These are phyloP conservation scores for Xiphophorus couchianus DNA, from an alignment of 2,113 vertebrate species.

Conservation along the genomic window DNA sequence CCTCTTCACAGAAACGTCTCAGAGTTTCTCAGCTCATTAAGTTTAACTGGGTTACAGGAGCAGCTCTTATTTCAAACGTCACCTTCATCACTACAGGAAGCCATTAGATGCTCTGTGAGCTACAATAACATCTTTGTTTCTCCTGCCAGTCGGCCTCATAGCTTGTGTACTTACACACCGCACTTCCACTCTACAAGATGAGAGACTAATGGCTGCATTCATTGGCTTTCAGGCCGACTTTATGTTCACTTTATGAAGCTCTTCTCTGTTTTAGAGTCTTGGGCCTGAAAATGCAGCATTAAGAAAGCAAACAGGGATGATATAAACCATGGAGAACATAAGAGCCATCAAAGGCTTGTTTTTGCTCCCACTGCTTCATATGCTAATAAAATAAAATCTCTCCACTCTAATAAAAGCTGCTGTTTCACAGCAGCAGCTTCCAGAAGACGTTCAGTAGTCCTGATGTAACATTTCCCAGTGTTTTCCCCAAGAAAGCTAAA, in stretches of 20 bases:
- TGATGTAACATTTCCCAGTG: background rate
- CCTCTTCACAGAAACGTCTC: constrained; percentile 8
- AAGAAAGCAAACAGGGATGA: constrained; percentile 56
- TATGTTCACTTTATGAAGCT: constrained; percentile 32
- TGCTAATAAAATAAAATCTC: constrained; percentile 28
- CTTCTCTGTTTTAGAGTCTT: constrained; percentile 25
- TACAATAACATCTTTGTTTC: constrained; percentile 47
- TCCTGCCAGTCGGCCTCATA: constrained; percentile 27
- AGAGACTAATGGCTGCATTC: constrained; percentile 48
- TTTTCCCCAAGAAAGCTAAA: background rate
- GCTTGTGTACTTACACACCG: background rate
- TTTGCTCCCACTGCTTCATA: constrained; percentile 43
- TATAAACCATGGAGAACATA: constrained; percentile 50
- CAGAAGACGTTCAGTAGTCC: background rate
- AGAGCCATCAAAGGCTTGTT: constrained; percentile 40
- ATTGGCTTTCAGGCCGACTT: constrained; percentile 57
- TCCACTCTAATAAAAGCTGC: background rate
- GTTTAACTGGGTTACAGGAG: constrained; percentile 45
- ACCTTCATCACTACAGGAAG: constrained; percentile 42
- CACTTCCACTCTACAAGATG: constrained; percentile 42
- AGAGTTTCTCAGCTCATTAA: constrained; percentile 40
- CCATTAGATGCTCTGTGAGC: constrained; percentile 53
- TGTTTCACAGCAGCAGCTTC: background rate
- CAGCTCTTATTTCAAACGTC: constrained; percentile 27
- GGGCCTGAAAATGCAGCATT: constrained; percentile 37